phyloP scores from a whole-genome alignment of 2,113 vertebrate species.

The Rhodinocichla rosea region DNA sequence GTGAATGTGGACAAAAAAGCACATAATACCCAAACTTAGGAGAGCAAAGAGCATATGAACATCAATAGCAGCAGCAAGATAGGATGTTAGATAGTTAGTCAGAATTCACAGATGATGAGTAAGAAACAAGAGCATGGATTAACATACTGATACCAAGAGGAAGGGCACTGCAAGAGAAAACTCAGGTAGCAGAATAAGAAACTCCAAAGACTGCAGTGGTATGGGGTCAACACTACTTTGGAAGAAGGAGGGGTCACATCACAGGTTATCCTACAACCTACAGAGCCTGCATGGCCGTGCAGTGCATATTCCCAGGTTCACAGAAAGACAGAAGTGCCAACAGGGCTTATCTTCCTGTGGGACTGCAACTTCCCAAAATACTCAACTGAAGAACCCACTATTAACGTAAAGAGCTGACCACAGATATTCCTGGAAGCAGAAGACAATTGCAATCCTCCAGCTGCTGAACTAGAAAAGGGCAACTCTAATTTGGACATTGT shows the following conservation, averaged over 20 bases:
- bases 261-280: background rate
- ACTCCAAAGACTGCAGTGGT: background rate
- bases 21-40: background rate
- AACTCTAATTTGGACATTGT: background rate
- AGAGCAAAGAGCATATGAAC: background rate
- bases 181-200: background rate
- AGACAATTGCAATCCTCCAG: background rate
- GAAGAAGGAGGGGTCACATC: background rate
- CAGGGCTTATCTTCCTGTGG: background rate
- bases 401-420: constrained; percentile 9
- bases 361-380: constrained; percentile 10
- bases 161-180: background rate
- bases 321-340: background rate
- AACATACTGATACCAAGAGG: background rate
- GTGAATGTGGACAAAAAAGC: background rate
- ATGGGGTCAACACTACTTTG: background rate
- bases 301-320: background rate
- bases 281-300: background rate
- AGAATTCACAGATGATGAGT: background rate
- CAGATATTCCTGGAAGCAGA: constrained; percentile 37
- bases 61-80: background rate
- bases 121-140: background rate
- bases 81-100: background rate
- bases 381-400: constrained; percentile 5
- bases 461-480: background rate